A percentile compares a stretch with the other conserved stretches of the same genome.
Conservation (phyloP, 2,797 vertebrate species). For the Vultur gryphus region DNA sequence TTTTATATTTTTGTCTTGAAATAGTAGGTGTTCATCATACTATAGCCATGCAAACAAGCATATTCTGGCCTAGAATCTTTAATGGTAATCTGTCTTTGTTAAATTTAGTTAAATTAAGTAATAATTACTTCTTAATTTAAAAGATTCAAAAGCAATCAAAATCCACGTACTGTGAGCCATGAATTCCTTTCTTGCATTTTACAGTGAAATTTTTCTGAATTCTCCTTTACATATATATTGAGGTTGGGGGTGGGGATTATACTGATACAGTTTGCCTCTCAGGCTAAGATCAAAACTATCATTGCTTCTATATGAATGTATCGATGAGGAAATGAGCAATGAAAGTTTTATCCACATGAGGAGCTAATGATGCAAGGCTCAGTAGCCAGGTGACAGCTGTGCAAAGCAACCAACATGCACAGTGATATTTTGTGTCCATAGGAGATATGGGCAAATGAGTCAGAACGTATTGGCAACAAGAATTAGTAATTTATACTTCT, state of each 20-base stretch:
- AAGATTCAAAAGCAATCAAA: not conserved
- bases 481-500: not conserved
- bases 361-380: not conserved
- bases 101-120: not conserved
- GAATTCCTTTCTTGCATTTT: not conserved
- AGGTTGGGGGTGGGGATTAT: fast-evolving
- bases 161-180: not conserved
- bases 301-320: not conserved
- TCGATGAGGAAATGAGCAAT: not conserved
- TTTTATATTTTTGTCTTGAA: not conserved
- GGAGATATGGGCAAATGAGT: not conserved
- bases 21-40: not conserved
- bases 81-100: not conserved
- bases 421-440: not conserved
- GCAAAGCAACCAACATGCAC: not conserved
- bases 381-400: not conserved
- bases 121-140: not conserved
- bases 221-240: not conserved
- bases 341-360: not conserved
- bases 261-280: not conserved
- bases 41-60: not conserved
- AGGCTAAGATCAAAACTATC: not conserved
- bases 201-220: not conserved
- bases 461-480: not conserved
- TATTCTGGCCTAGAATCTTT: not conserved